Conservation (phyloP, 2,797 vertebrate genomes). For the Pelobates cultripes region DNA sequence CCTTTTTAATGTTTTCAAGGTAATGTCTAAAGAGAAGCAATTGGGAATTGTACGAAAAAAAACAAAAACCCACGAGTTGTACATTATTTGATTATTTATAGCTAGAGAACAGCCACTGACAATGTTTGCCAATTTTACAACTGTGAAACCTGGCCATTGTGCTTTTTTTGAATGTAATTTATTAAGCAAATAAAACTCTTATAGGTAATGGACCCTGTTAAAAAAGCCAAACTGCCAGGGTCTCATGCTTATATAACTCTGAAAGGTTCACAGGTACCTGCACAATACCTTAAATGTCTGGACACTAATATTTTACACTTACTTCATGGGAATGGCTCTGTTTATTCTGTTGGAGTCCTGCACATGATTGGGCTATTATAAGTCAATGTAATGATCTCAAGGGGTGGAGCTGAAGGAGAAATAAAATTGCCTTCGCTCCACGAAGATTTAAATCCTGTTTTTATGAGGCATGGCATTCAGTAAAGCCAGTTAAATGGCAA, state of each 20-base stretch:
- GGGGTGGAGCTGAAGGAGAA: constrained; percentile 56
- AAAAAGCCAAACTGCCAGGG: constrained; percentile 66
- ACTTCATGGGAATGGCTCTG: constrained; percentile 77
- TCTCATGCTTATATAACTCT: constrained; percentile 68
- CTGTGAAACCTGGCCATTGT: constrained; percentile 75
- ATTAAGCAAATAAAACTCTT: constrained; percentile 82
- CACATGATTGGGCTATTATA: constrained; percentile 70
- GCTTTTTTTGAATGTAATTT: constrained; percentile 79
- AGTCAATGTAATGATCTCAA: constrained; percentile 64
- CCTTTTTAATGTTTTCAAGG: constrained; percentile 75
- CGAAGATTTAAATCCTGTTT: constrained; percentile 68
- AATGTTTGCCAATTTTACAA: constrained; percentile 81
- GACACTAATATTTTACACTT: constrained; percentile 81
- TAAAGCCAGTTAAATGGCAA: constrained; percentile 56
- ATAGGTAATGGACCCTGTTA: constrained; percentile 74
- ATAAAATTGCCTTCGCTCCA: constrained; percentile 67
- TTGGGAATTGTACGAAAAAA: constrained; percentile 71
- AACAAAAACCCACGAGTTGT: constrained; percentile 70
- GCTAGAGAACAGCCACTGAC: constrained; percentile 75
- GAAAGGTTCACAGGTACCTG: constrained; percentile 68
- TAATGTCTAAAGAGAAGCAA: constrained; percentile 75
- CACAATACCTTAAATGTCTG: constrained; percentile 71
- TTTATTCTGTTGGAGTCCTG: constrained; percentile 75
- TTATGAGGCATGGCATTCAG: constrained; percentile 65
- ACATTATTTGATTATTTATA: constrained; percentile 80